These are phyloP conservation scores for Eupleurogrammus muticus DNA, from an alignment of 2,797 vertebrate genomes.

Conservation along the genomic window DNA sequence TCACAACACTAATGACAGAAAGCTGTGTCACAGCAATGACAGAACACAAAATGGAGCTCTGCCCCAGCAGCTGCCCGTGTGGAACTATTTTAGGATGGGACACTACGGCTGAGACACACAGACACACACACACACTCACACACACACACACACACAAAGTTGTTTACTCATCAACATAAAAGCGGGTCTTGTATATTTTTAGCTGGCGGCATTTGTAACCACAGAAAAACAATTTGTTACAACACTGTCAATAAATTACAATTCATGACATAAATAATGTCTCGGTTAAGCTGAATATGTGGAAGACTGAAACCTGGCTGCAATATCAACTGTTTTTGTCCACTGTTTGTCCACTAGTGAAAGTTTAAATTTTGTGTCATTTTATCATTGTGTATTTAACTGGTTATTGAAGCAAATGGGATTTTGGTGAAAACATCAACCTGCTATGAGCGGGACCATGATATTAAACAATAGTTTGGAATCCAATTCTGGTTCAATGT, in stretches of 20 bases:
- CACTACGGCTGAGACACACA: constrained; percentile 33
- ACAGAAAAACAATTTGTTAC: not conserved
- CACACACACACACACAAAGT: constrained; percentile 44
- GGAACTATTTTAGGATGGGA: constrained; percentile 78
- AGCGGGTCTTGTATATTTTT: not conserved
- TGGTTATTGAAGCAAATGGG: no score
- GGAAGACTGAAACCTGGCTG: not conserved
- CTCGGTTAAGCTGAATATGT: not conserved
- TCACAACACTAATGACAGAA: constrained; percentile 12
- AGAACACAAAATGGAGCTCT: constrained; percentile 66
- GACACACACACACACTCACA: constrained; percentile 22
- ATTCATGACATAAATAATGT: not conserved
- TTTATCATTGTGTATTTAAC: no score
- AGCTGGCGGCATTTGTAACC: not conserved
- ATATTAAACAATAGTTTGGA: no score
- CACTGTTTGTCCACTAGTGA: no score
- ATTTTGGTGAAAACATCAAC: no score
- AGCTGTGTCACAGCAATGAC: constrained; percentile 56
- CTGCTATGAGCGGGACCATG: no score
- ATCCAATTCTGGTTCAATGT: no score
- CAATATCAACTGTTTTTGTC: not conserved
- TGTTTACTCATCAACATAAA: constrained; percentile 56
- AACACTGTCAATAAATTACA: not conserved
- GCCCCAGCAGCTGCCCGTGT: constrained; percentile 71
- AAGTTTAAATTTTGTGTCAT: no score